A percentile compares a stretch with the other conserved stretches of the same genome.
phyloP scores from a whole-genome alignment of 37 sponge, comb jelly and placozoan species.

The Crambe crambe region DNA sequence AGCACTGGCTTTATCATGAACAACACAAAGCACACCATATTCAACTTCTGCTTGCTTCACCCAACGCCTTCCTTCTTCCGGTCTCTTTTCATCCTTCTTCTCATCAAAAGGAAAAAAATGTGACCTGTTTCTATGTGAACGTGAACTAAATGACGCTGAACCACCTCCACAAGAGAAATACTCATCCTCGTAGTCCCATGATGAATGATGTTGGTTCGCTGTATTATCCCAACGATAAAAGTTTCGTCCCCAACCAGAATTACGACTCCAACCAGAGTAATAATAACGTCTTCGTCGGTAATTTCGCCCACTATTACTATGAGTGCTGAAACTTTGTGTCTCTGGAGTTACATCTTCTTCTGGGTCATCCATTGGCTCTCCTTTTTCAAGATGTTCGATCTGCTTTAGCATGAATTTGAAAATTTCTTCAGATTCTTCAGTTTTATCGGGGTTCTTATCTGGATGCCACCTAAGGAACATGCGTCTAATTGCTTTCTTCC shows the following conservation, averaged over 20 bases:
- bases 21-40: background rate
- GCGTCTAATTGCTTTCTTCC: constrained; percentile 28
- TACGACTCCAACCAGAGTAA: too few species aligned
- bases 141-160: background rate
- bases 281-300: too few species aligned
- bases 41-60: constrained; percentile 16
- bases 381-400: constrained; percentile 18
- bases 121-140: too few species aligned
- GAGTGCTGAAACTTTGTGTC: background rate
- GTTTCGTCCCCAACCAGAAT: background rate
- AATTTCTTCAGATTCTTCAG: constrained; percentile 29
- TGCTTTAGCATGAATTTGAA: constrained; percentile 43
- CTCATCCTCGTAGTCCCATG: background rate
- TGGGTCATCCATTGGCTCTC: background rate
- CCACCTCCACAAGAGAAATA: background rate
- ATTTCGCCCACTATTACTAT: too few species aligned
- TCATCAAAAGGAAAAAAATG: too few species aligned
- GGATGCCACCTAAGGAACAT: constrained; percentile 54
- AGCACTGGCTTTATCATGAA: background rate
- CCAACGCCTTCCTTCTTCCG: constrained; percentile 24
- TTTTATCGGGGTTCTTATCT: constrained; percentile 8
- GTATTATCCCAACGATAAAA: background rate
- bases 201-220: background rate
- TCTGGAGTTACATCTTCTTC: background rate
- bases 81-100: background rate